A percentile compares a stretch with the other conserved stretches of the same genome.
Evolutionary conservation across 2,797 vertebrate species (phyloP).

Genomic region (Syngnathus acus): DNA sequence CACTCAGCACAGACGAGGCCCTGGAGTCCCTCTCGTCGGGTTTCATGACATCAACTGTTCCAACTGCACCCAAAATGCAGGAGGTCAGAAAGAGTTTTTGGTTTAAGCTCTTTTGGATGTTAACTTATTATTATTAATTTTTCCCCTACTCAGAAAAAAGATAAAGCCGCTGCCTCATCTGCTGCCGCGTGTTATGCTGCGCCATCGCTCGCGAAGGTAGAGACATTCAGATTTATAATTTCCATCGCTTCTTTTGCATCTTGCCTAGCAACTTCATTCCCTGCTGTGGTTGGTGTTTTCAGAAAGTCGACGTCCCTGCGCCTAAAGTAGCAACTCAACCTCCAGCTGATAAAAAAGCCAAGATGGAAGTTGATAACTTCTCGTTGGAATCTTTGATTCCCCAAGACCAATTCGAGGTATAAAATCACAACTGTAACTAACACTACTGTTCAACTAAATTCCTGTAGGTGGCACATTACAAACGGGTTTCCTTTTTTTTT

Average conservation of each 20-base stretch:
- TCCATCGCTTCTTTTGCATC: not conserved
- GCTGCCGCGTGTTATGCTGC: constrained; percentile 46
- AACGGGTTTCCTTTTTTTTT: not conserved
- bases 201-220: constrained; percentile 43
- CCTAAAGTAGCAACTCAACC: constrained; percentile 4
- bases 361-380: constrained; percentile 42
- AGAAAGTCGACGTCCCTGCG: constrained; percentile 37
- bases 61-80: constrained; percentile 35
- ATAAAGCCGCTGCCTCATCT: constrained; percentile 29
- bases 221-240: not conserved
- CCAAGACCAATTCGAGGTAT: constrained; percentile 23
- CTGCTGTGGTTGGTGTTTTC: constrained; percentile 3
- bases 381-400: constrained; percentile 30
- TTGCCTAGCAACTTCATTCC: not conserved
- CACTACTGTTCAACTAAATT: not conserved
- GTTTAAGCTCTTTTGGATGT: too few relatives aligned
- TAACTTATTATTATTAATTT: not conserved
- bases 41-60: constrained; percentile 44
- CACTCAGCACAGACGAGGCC: constrained; percentile 61
- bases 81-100: constrained; percentile 30
- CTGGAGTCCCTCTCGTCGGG: constrained; percentile 60
- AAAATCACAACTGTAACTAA: not conserved
- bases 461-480: not conserved
- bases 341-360: constrained; percentile 68
- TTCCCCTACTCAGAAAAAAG: constrained; percentile 5